Percentiles rank a stretch among this genome's conserved stretches.
These are phyloP conservation scores for Bombus polaris DNA, from an alignment of 1,140 invertebrate genomes.

Conservation along the genomic window DNA sequence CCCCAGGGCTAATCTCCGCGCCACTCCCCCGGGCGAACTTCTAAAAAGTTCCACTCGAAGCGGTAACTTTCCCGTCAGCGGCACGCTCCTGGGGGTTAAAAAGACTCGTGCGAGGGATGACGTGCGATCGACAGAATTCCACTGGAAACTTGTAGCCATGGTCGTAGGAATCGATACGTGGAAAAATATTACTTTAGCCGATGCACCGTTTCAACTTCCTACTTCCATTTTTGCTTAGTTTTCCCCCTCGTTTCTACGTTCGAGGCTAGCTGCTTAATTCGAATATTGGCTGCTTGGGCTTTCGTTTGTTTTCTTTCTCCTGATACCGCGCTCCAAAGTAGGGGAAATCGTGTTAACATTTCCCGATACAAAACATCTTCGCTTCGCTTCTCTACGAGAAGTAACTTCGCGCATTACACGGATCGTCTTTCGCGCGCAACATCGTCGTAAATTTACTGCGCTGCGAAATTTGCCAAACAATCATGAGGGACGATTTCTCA, in stretches of 20 bases:
- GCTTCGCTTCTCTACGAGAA: too few species aligned
- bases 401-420: too few species aligned
- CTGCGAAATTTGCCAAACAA: too few species aligned
- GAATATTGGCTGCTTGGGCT: not conserved
- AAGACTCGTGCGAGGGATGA: conserved; percentile 54
- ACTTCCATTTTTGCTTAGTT: conserved; percentile 32
- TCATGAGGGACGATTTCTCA: not conserved
- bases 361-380: too few species aligned
- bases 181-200: conserved; percentile 55
- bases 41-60: conserved; percentile 62
- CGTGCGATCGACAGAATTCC: conserved; percentile 62
- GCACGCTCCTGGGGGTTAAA: conserved; percentile 60
- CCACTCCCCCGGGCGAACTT: conserved; percentile 57
- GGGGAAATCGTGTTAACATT: too few species aligned
- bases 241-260: not conserved
- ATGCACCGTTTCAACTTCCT: conserved; percentile 21
- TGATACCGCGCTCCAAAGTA: too few species aligned
- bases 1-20: conserved; percentile 65
- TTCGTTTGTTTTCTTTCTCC: not conserved
- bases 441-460: too few species aligned
- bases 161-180: conserved; percentile 56
- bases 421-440: too few species aligned
- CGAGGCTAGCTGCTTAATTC: too few species aligned
- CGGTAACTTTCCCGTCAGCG: conserved; percentile 66
- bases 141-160: conserved; percentile 48